phyloP scores from a whole-genome alignment of 2,797 vertebrate species.

The Mus minutoides region DNA sequence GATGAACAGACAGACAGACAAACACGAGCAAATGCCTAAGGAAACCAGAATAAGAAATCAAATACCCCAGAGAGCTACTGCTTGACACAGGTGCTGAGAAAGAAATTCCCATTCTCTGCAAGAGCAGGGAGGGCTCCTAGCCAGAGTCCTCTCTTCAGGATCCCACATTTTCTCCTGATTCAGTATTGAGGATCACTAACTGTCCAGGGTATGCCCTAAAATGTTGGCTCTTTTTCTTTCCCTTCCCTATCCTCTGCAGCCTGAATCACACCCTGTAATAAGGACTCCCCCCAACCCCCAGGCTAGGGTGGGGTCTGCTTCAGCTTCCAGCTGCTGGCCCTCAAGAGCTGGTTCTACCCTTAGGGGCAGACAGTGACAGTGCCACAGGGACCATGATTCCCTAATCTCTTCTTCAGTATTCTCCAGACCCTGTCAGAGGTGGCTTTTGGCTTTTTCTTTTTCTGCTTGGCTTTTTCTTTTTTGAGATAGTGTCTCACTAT shows the following conservation, averaged over 20 bases:
- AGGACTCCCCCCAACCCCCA: background rate
- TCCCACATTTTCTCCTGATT: background rate
- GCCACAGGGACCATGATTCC: background rate
- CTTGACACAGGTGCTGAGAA: background rate
- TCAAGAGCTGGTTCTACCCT: background rate
- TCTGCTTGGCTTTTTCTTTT: background rate
- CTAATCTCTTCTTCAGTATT: background rate
- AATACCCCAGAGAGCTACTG: background rate
- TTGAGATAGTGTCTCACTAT: background rate
- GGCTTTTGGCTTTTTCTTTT: background rate
- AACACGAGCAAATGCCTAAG: background rate
- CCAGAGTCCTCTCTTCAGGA: background rate
- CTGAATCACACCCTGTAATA: too few species aligned
- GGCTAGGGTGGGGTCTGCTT: background rate
- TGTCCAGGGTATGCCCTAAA: background rate
- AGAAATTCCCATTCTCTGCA: background rate
- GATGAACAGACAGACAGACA: background rate
- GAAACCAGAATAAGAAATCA: background rate
- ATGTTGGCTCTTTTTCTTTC: background rate
- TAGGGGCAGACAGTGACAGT: background rate
- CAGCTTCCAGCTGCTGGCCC: background rate
- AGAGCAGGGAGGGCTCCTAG: background rate
- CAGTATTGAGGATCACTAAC: background rate
- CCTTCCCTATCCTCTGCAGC: background rate
- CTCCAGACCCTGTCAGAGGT: background rate